Evolutionary conservation across 2,113 vertebrate species (phyloP), one percentile per base, ranked within the genome.

Genomic region (Clinocottus analis): DNA sequence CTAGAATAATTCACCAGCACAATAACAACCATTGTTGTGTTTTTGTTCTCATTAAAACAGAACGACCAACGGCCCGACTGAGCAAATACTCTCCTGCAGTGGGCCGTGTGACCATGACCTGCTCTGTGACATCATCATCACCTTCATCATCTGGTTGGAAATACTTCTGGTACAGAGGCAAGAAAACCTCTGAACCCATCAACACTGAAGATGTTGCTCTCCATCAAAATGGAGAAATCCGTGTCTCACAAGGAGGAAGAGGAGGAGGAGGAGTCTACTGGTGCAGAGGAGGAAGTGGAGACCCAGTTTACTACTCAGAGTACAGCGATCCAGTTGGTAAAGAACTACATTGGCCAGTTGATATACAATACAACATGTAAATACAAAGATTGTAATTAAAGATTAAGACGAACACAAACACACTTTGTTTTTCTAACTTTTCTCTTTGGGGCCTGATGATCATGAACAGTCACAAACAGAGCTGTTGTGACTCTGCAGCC

Each of bases 271-370:
- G 74, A 41, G 0, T 39, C n/a, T 82, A 86, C 66, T 51, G 56
- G 51, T 86, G 80, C 63, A 70, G 53, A 47, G 80, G 71, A 67
- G 76, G 23, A 35, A 75, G 80, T 68, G 76, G 77, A 82, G 6
- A 55, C 1, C 43, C 72, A 2, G 21, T n/a, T 31, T 79, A 84
- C 37, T 75, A 70, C 66, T 13, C 41, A 49, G 45, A 5, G 4
- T 27, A 76, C 77, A n/a, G 82, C 19, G 1, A 75, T 31, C 0
- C 23, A 45, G 6, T 70, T 27, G 21, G 49, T 51, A 51, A 51
- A 51, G 49, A n/a, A 51, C 49, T n/a, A n/a, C 9, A 2, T 2
- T 19, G 45, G 17, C 41, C n/a, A 51, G 49, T n/a, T 51, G 49
- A 51, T 51, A 16, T 43, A 2, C 3, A 45, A 45, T 17, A 45